A percentile compares a stretch with the other conserved stretches of the same genome.
phyloP scores from a whole-genome alignment of 2,113 vertebrate genomes.

The Oncorhynchus kisutch region DNA sequence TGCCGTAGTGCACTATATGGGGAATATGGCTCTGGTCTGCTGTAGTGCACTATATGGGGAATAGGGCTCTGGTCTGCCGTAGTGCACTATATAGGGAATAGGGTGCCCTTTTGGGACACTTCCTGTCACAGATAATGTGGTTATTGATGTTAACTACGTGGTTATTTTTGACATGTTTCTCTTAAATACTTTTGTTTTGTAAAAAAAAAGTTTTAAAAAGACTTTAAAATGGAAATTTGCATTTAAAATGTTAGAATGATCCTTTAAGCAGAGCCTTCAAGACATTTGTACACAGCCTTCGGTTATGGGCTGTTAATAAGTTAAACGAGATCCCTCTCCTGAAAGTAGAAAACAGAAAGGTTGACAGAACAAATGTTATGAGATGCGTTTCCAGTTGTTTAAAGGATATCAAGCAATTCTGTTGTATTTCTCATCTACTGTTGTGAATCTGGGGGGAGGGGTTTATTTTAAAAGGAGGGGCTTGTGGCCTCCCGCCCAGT shows the following conservation, averaged over 20 bases:
- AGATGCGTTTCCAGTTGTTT: slow-evolving; percentile 31
- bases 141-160: neutral
- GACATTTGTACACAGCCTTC: neutral
- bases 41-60: too few species aligned
- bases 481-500: neutral
- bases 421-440: slow-evolving; percentile 21
- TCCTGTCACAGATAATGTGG: neutral
- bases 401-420: slow-evolving; percentile 45
- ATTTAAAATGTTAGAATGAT: neutral
- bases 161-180: neutral
- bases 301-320: neutral
- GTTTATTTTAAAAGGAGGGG: too few species aligned
- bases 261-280: neutral
- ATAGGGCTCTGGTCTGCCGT: neutral
- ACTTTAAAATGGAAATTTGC: too few species aligned
- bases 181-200: neutral
- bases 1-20: too few species aligned
- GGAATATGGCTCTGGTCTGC: too few species aligned
- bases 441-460: neutral
- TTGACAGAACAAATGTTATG: neutral
- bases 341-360: neutral
- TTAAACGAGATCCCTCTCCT: neutral
- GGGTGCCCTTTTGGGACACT: neutral
- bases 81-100: too few species aligned
- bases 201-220: too few species aligned